These are phyloP conservation scores for Oenanthe melanoleuca DNA, from an alignment of 2,113 vertebrate species.

Conservation along the genomic window DNA sequence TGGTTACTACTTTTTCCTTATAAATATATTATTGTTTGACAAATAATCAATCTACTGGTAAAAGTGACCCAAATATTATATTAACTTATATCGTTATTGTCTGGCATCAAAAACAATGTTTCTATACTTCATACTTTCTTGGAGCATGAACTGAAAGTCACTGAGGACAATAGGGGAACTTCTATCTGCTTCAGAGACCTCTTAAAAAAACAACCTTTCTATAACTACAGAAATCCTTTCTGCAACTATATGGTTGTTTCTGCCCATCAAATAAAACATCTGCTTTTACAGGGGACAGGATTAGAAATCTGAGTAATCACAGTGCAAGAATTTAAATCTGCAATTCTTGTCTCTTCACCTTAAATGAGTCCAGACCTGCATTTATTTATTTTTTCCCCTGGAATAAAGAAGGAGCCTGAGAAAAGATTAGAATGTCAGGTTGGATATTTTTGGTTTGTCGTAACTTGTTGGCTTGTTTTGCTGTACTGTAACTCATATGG, in stretches of 20 bases:
- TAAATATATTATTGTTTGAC: background rate
- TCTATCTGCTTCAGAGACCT: background rate
- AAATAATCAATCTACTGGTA: slow-evolving; percentile 8
- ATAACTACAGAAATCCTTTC: background rate
- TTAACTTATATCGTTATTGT: background rate
- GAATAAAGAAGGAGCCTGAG: background rate
- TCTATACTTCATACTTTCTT: background rate
- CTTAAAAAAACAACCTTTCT: background rate
- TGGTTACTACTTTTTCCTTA: background rate
- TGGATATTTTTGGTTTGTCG: accelerated
- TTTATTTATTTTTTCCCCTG: background rate
- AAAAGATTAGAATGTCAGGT: background rate
- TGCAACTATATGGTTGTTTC: background rate
- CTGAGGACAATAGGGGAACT: background rate
- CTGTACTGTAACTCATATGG: background rate
- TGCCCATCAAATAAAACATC: background rate
- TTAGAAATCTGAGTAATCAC: background rate
- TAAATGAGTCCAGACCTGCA: background rate
- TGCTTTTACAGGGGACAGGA: background rate
- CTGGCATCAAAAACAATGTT: background rate
- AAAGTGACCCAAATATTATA: slow-evolving; percentile 17
- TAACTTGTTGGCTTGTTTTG: background rate
- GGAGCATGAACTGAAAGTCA: background rate
- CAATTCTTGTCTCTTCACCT: background rate
- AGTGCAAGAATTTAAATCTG: background rate